Evolutionary conservation across 2,888 invertebrate genomes (phyloP), one percentile per base, ranked within the genome.

Genomic region (Gymnocheta viridis): DNA sequence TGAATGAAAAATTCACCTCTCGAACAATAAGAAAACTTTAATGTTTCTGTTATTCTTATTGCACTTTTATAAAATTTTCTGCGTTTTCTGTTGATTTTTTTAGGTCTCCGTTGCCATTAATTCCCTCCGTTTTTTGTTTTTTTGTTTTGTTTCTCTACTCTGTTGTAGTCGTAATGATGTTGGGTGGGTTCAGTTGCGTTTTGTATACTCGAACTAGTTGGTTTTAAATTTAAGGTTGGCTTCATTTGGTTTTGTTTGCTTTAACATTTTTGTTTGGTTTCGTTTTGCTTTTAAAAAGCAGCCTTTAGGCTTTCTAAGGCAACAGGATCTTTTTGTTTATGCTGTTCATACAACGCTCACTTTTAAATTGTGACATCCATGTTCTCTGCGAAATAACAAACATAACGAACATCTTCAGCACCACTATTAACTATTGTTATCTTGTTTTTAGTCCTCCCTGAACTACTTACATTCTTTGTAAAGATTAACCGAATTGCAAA

Each of bases 211-310:
- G n/a, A n/a, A n/a, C n/a, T n/a, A 78, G 80, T 82, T 85, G 74
- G 79, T 84, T 85, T 82, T 85, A 78, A 78, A 86, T 86, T 86
- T 85, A 85, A 86, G 76, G 56, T 83, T 77, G 69, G 60, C 78
- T 81, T 58, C 78, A 80, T 56, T 66, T 58, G 17, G 35, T 19
- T 56, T 51, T 56, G 51, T 64, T 74, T 74, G 62, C 5, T 74
- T 64, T 41, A 41, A 17, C 32, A 66, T 24, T 66, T 64, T 81
- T 49, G 51, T 19, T 19, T 62, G 72, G 69, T 64, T 77, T 41
- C 7, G 51, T 32, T 67, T 76, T 64, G 64, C 82, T 81, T 74
- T 60, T 58, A 22, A n/a, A 60, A 66, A 67, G 41, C 47, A 81
- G 69, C 73, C 84, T 69, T 49, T 64, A 81, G 81, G 81, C 81